These are phyloP conservation scores for Hydractinia echinata DNA, from an alignment of 30 jellyfish, hydroid and myxozoan genomes.

Conservation along the genomic window DNA sequence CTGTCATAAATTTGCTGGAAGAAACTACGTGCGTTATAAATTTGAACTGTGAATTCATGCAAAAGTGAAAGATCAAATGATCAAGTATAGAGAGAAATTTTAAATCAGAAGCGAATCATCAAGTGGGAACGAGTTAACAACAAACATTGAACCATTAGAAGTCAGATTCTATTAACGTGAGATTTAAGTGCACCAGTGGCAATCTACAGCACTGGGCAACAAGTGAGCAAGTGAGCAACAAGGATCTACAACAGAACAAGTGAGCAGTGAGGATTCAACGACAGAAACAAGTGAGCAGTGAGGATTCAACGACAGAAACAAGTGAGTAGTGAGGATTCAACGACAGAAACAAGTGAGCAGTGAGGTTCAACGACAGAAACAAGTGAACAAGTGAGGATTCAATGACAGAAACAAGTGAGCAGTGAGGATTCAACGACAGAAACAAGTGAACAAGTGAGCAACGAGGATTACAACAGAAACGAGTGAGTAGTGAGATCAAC, in stretches of 20 bases:
- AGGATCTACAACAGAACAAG: too few relatives aligned
- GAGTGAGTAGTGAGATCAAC: background rate
- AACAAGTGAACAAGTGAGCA: background rate
- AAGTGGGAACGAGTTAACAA: too few relatives aligned
- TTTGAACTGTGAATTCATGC: slow-evolving; percentile 1
- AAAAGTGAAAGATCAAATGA: background rate
- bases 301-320: background rate
- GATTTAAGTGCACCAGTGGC: background rate
- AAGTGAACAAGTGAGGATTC: background rate
- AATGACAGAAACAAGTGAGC: background rate
- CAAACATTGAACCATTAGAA: too few relatives aligned
- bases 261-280: too few relatives aligned
- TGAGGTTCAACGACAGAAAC: background rate
- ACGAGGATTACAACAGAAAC: background rate
- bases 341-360: too few relatives aligned
- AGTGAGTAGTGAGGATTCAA: background rate
- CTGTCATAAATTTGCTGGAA: too few relatives aligned
- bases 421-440: background rate
- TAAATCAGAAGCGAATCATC: too few relatives aligned
- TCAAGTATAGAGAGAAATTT: background rate
- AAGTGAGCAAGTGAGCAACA: background rate
- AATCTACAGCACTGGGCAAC: background rate
- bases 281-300: background rate
- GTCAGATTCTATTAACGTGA: too few relatives aligned
- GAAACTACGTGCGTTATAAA: background rate